Base-by-base conservation (phyloP, 2,113 vertebrate species). In the Monopterus albus region DNA sequence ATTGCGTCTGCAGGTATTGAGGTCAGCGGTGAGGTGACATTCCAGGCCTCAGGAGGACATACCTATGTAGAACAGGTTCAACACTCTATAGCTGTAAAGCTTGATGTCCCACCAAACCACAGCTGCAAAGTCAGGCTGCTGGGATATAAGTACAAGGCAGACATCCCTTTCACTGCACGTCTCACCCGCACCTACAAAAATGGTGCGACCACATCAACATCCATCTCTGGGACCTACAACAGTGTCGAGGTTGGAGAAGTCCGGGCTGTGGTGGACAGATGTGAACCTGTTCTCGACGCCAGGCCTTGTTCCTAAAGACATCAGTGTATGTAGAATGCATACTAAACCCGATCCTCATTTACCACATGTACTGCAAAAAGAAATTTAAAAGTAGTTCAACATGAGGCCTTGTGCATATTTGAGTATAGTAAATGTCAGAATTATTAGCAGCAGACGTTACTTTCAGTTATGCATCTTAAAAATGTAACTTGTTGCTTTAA, bases 81-180 rank as follows among this genome's bases (percentile, higher is more conserved):
- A 42, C 49, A 71, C 39, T 45, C 60, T 5, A 45, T 72, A 3
- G 47, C 68, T 15, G 45, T 89, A 15, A 7, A 78, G 29, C 0
- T 59, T 10, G 43, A 4, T 0, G 45, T 86, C 8, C 86, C 74
- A 15, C 75, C 86, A 51, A 88, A 83, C 46, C 69, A 85, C 59
- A 58, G n/a, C 21, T 87, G 86, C 51, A 46, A 10, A 8, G 55
- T 77, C 17, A 23, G 15, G 13, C 82, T 90, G 82, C 47, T 75
- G 55, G 88, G 60, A 0, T 28, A 67, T 3, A 78, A 67, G 57
- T 72, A 77, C 28, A 75, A 20, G 3, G 62, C 69, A 13, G 64
- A 75, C 20, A 80, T 90, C 51, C 84, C 86, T 17, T 90, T 78
- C 53, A 88, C 76, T 3, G 84, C 86, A 4, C 62, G 28, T 10